Evolutionary conservation across 2,113 vertebrate species (phyloP), one percentile per base, ranked within the genome.

Genomic region (Pristiophorus japonicus): DNA sequence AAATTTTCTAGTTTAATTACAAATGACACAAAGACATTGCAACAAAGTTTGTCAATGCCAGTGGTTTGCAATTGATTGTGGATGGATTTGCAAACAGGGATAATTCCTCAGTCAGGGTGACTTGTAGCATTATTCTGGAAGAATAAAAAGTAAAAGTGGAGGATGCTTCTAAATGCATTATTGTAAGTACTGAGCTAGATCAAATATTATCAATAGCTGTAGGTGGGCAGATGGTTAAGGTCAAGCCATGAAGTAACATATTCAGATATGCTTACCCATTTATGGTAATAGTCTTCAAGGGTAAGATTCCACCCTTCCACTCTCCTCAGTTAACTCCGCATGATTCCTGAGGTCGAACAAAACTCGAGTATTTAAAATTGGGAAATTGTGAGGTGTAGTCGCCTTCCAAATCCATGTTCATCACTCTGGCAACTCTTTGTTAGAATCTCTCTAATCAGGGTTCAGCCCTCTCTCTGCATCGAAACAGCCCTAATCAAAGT

Each of bases 1-100:
- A 62, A 14, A 91, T 91, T 62, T 91, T 62, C 87, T 16, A 18
- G 87, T 18, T 91, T 91, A 91, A 91, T 91, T 62, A 91, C 87
- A 91, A 62, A 55, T 30, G 87, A 91, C 88, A 81, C 0, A 65
- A 63, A 63, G 59, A 92, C 34, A 62, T 10, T 63, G 59, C 63
- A 16, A 62, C 59, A 65, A 92, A 65, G 88, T 92, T 92, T 65
- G 59, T 65, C 88, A 42, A 38, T 92, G 88, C 59, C 59, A 63
- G 59, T 94, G 42, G 65, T 45, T 94, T 70, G 65, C 42, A 70
- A 42, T 70, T 70, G 45, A 94, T 51, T 51, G 45, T 94, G 45
- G 24, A 51, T 70, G 27, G 65, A 34, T 94, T 73, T 70, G 66
- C 34, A 73, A 94, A 51, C 27, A 91, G 88, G 42, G 16, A 24